Conservation (phyloP, 2,797 vertebrate genomes). For the Momotus momota region DNA sequence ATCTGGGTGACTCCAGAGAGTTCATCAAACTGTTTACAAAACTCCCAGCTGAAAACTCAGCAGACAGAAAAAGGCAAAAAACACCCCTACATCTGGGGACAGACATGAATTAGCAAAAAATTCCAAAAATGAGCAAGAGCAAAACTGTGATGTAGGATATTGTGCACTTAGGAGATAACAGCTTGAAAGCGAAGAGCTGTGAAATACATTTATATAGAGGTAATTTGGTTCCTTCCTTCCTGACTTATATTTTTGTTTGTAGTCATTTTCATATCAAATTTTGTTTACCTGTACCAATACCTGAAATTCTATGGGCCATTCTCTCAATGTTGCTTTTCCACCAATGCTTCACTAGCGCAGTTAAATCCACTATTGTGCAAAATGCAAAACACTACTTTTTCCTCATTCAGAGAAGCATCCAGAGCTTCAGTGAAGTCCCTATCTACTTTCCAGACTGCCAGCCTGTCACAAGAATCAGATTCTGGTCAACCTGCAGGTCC, state of each 20-base stretch:
- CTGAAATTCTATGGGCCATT: not conserved
- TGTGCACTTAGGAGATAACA: not conserved
- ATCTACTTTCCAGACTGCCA: not conserved
- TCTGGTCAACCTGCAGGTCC: not conserved
- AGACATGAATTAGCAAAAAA: not conserved
- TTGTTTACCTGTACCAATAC: not conserved
- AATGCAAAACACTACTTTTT: not conserved
- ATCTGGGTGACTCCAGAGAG: not conserved
- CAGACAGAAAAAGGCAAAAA: not conserved
- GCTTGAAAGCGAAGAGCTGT: not conserved
- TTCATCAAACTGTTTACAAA: not conserved
- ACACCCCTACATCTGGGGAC: rapidly evolving
- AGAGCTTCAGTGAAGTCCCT: not conserved
- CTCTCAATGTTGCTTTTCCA: not conserved
- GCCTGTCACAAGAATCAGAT: not conserved
- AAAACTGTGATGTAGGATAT: not conserved
- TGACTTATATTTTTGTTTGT: not conserved
- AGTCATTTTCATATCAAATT: not conserved
- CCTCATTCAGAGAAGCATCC: not conserved
- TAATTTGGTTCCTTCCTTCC: not conserved
- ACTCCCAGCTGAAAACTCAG: not conserved
- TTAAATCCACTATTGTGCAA: not conserved
- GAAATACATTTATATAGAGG: not conserved
- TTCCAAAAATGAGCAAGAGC: not conserved
- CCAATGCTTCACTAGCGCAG: not conserved